Conservation (phyloP, 2,888 invertebrate genomes). For the Hyposoter didymator region DNA sequence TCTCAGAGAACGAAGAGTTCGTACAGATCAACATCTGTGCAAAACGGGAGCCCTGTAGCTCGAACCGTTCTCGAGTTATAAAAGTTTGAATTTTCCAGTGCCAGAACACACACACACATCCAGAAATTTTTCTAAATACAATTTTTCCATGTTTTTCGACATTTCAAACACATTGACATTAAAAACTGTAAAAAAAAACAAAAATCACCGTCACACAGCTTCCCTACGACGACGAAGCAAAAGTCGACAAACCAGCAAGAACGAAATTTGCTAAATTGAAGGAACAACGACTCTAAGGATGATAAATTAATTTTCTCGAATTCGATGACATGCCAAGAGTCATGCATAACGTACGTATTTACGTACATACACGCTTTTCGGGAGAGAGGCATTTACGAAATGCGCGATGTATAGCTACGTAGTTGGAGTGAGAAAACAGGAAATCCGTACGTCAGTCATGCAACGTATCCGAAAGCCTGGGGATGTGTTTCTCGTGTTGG, state of each 20-base stretch:
- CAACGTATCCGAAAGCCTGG: slow-evolving; percentile 56
- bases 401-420: slow-evolving; percentile 22
- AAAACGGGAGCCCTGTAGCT: too few relatives aligned
- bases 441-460: slow-evolving; percentile 57
- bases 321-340: slow-evolving; percentile 8
- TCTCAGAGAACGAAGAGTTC: too few relatives aligned
- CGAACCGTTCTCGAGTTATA: too few relatives aligned
- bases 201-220: too few relatives aligned
- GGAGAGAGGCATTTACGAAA: slow-evolving; percentile 43
- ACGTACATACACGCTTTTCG: slow-evolving; percentile 2
- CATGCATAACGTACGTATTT: neutral
- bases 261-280: neutral
- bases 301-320: slow-evolving; percentile 30
- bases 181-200: too few relatives aligned
- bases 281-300: neutral
- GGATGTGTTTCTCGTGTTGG: slow-evolving; percentile 43
- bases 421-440: slow-evolving; percentile 42
- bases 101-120: too few relatives aligned
- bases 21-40: too few relatives aligned
- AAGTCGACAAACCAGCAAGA: neutral
- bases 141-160: too few relatives aligned
- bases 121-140: too few relatives aligned
- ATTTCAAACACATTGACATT: too few relatives aligned
- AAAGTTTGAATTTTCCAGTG: too few relatives aligned
- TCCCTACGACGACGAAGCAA: too few relatives aligned